Conservation (phyloP, 2,797 vertebrate genomes). For the Danio albolineatus region DNA sequence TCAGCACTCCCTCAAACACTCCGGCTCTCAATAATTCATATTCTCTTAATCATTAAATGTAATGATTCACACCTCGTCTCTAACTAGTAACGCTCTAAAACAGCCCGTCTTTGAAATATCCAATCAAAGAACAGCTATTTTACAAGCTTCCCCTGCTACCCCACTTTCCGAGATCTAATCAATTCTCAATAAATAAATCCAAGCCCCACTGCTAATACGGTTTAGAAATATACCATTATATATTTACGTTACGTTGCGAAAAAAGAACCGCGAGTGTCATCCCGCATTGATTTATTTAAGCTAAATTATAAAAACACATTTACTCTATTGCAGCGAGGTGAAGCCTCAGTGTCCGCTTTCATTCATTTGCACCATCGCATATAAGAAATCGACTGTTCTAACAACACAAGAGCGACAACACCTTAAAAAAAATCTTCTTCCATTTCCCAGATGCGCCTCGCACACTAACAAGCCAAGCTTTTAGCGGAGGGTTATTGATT, state of each 20-base stretch:
- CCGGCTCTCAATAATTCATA: background rate
- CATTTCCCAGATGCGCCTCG: constrained; percentile 27
- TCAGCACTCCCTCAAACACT: background rate
- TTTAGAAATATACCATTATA: background rate
- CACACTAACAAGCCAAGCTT: constrained; percentile 37
- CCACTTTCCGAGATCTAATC: background rate
- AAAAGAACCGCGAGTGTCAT: background rate
- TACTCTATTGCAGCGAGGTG: background rate
- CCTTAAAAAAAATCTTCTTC: constrained; percentile 15
- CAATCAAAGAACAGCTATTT: background rate
- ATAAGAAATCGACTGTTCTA: background rate
- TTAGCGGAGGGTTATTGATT: constrained; percentile 49
- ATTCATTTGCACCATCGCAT: background rate
- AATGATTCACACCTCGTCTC: background rate
- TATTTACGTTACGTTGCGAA: background rate
- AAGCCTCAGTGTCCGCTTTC: background rate
- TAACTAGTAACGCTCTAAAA: background rate
- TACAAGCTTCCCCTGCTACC: background rate
- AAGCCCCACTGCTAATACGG: background rate
- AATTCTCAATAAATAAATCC: background rate
- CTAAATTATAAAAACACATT: background rate
- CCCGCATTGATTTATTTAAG: background rate
- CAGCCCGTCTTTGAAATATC: background rate
- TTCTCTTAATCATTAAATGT: background rate
- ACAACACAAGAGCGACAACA: background rate